Base-by-base conservation (phyloP, 92 coral and sea anemone genomes). In the Virgularia gustaviana region DNA sequence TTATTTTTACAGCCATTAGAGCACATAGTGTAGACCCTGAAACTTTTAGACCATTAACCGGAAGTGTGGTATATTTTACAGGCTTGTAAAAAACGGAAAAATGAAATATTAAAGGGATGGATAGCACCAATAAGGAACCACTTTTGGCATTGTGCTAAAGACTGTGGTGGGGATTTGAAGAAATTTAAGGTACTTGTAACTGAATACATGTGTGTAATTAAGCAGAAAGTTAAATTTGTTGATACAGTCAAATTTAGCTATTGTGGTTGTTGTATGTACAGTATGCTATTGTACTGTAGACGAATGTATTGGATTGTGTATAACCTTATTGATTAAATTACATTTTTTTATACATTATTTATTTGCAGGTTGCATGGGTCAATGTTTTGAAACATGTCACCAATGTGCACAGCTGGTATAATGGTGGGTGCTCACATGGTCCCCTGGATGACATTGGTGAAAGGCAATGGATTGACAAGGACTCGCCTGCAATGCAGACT, bases 81-180 rank as follows among this genome's bases (percentile, higher is more conserved):
- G 91, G 91, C 83, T 16, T 63, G 80, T 16, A 83, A 83, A 76
- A 64, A 62, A 28, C 83, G 79, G 38, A 74, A 72, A 4, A 83
- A 85, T 41, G 85, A 87, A 16, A 62, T 34, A 3, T 38, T 83
- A 36, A 44, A 23, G 6, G 72, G 83, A 42, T 83, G 91, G 85
- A 47, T 83, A 24, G 70, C 79, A 57, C 83, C 88, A 18, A 49
- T 86, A 29, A 24, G 83, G 22, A 86, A 86, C 66, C 88, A 83
- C 58, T 83, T 86, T 65, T 86, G 90, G 88, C 88, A 87, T 38
- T 71, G 83, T 57, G 80, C 76, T 1, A 59, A 84, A 76, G 30
- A 75, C n/a, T 88, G 86, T 70, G 76, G 42, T n/a, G 80, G 85
- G 43, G 85, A 84, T 78, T 77, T 38, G 11, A 71, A 65, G 13